Evolutionary conservation across 2,888 invertebrate species (phyloP).

Genomic region (Nymphalis c-album): DNA sequence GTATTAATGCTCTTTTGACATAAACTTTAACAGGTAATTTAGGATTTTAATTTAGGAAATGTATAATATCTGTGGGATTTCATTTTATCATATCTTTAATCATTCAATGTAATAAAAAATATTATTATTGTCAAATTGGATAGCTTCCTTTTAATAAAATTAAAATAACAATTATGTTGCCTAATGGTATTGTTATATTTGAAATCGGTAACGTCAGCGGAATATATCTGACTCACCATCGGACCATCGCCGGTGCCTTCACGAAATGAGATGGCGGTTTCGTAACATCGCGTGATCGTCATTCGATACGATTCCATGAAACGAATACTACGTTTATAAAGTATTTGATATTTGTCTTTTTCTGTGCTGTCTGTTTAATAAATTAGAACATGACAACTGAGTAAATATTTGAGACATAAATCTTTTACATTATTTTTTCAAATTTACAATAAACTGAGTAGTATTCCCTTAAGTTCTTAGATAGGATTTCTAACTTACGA

Average conservation of each 20-base stretch:
- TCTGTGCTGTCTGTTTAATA: slow-evolving; percentile 8
- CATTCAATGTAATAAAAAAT: too few relatives aligned
- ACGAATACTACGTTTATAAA: slow-evolving; percentile 21
- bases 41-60: too few relatives aligned
- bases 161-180: slow-evolving; percentile 12
- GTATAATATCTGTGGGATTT: too few relatives aligned
- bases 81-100: too few relatives aligned
- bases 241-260: slow-evolving; percentile 29
- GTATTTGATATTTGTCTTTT: neutral
- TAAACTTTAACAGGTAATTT: too few relatives aligned
- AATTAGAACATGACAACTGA: neutral
- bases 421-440: neutral
- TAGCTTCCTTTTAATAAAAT: neutral
- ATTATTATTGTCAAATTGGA: neutral
- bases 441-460: neutral
- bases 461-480: neutral
- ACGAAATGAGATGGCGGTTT: slow-evolving; percentile 35
- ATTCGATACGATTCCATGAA: slow-evolving; percentile 40
- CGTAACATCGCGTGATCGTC: slow-evolving; percentile 43
- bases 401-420: neutral
- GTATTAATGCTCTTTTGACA: too few relatives aligned
- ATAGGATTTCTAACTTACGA: too few relatives aligned
- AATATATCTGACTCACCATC: slow-evolving; percentile 32
- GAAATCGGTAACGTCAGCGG: slow-evolving; percentile 24
- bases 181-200: slow-evolving; percentile 17